These are phyloP conservation scores for Pelvicachromis taeniatus DNA, from an alignment of 2,113 vertebrate species.

Conservation along the genomic window DNA sequence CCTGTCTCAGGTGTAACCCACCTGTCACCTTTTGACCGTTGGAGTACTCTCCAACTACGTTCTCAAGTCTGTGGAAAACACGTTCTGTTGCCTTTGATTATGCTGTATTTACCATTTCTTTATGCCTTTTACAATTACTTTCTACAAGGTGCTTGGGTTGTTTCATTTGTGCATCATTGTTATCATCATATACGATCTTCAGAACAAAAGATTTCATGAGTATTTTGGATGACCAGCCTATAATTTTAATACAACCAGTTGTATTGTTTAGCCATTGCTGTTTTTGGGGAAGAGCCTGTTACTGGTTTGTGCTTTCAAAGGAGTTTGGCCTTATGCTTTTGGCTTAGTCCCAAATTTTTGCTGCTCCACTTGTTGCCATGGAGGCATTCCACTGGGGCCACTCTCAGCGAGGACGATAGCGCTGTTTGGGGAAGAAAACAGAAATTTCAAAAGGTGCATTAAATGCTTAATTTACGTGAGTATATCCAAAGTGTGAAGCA, in stretches of 20 bases:
- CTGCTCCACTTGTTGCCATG: conserved; percentile 62
- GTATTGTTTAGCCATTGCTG: not conserved
- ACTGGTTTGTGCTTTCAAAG: not conserved
- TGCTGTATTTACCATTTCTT: not conserved
- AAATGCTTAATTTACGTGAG: not conserved
- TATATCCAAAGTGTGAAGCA: not conserved
- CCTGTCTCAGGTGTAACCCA: not conserved
- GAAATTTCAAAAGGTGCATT: not conserved
- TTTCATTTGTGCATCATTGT: not conserved
- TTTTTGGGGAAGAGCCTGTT: not conserved
- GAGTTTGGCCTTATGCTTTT: conserved; percentile 37
- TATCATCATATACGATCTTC: not conserved
- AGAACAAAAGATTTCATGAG: not conserved
- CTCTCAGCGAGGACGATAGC: conserved; percentile 11
- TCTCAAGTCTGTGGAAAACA: not conserved
- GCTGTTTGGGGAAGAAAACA: conserved; percentile 8
- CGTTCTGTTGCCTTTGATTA: not conserved
- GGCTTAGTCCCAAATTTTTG: conserved; percentile 51
- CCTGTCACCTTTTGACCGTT: not conserved
- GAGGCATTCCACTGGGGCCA: conserved; percentile 43
- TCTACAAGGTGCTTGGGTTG: not conserved
- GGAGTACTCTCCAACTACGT: not conserved
- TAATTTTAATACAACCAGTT: not conserved
- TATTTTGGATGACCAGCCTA: not conserved
- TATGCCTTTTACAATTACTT: not conserved